These are phyloP conservation scores for Helogale parvula DNA, from an alignment of 2,113 vertebrate genomes.

Conservation along the genomic window DNA sequence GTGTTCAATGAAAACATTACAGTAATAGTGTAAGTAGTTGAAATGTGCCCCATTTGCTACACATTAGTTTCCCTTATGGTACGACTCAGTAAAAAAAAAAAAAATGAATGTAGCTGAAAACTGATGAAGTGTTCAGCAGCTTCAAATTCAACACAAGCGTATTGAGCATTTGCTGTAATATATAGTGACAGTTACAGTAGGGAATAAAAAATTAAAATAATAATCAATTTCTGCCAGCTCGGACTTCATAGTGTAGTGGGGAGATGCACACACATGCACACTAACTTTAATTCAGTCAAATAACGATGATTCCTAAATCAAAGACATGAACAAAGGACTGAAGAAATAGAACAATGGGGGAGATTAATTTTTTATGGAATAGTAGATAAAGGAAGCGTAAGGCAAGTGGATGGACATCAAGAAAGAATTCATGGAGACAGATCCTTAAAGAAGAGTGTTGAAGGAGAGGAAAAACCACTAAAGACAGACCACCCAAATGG, in stretches of 20 bases:
- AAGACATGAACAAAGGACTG: background rate
- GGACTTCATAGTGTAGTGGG: background rate
- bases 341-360: background rate
- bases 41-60: conserved; percentile 48
- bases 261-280: background rate
- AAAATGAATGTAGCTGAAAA: conserved; percentile 44
- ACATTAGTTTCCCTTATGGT: conserved; percentile 45
- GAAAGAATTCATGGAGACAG: background rate
- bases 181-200: background rate
- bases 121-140: background rate
- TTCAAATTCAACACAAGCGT: conserved; percentile 40
- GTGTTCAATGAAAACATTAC: conserved; percentile 63
- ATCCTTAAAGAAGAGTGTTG: background rate
- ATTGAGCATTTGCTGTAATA: background rate
- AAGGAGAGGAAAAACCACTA: background rate
- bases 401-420: background rate
- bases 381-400: background rate
- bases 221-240: background rate
- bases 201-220: background rate
- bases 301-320: background rate
- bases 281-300: background rate
- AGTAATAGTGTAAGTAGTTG: conserved; percentile 31
- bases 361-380: background rate
- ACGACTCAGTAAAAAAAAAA: conserved; percentile 30
- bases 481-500: background rate